Evolutionary conservation across 2,113 vertebrate species (phyloP).

Genomic region (Catharus fuscescens): DNA sequence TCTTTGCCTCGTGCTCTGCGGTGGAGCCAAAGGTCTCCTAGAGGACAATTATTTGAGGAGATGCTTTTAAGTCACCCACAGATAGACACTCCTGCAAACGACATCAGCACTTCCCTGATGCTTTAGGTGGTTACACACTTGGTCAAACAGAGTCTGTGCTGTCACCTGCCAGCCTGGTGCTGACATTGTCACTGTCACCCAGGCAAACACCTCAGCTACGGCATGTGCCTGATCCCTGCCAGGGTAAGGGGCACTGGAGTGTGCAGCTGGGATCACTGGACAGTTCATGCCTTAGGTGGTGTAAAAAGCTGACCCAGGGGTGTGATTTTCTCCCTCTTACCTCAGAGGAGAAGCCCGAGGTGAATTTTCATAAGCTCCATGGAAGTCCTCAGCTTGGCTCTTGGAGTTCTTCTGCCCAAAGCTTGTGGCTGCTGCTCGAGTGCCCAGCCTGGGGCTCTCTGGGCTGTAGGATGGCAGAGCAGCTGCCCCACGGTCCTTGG

Average conservation of each 20-base stretch:
- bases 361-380: not conserved
- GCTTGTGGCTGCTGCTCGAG: not conserved
- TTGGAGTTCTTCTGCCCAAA: not conserved
- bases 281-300: not conserved
- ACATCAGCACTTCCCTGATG: not conserved
- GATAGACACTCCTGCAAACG: not conserved
- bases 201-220: not conserved
- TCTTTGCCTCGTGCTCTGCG: not conserved
- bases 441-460: not conserved
- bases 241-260: not conserved
- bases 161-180: not conserved
- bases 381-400: conserved; percentile 27
- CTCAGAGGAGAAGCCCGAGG: conserved; percentile 27
- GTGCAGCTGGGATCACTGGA: not conserved
- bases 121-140: not conserved
- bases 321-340: conserved; percentile 51
- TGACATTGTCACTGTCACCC: not conserved
- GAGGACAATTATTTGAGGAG: not conserved
- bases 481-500: conserved; percentile 22
- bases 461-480: not conserved
- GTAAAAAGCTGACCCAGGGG: not conserved
- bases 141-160: not conserved
- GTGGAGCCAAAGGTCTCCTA: not conserved
- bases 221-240: not conserved
- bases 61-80: not conserved